These are phyloP conservation scores for Drosophila yakuba DNA, from an alignment of 1,140 invertebrate species.

Conservation along the genomic window DNA sequence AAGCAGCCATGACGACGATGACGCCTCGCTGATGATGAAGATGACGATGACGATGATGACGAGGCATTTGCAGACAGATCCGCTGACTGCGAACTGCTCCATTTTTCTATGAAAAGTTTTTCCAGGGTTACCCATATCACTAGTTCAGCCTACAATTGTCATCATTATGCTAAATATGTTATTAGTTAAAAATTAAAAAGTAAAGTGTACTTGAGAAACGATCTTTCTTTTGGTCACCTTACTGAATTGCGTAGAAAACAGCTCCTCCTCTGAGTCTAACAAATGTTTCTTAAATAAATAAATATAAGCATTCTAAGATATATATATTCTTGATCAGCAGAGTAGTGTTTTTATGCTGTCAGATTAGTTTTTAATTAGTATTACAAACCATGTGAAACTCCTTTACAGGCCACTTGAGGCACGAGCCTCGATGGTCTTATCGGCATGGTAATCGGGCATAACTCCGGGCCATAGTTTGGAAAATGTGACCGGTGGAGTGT, in stretches of 20 bases:
- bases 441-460: constrained; percentile 44
- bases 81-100: constrained; percentile 4
- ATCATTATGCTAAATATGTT: not conserved
- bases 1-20: constrained; percentile 54
- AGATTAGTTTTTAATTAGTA: no score
- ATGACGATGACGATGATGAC: constrained; percentile 47
- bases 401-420: constrained; percentile 5
- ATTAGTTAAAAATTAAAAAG: no score
- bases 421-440: constrained; percentile 34
- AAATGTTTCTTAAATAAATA: no score
- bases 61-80: constrained; percentile 26
- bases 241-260: no score
- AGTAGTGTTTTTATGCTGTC: no score
- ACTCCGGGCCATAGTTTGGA: not conserved
- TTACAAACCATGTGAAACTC: not conserved
- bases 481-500: constrained; percentile 22
- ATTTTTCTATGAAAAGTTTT: constrained; percentile 18
- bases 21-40: constrained; percentile 25
- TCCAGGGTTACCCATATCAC: not conserved
- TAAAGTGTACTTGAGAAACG: no score
- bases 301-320: no score
- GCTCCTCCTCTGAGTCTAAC: no score
- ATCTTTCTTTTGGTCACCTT: no score
- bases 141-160: not conserved
- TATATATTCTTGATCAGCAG: no score